Conservation (phyloP, 2,113 vertebrate species). For the Isichthys henryi region DNA sequence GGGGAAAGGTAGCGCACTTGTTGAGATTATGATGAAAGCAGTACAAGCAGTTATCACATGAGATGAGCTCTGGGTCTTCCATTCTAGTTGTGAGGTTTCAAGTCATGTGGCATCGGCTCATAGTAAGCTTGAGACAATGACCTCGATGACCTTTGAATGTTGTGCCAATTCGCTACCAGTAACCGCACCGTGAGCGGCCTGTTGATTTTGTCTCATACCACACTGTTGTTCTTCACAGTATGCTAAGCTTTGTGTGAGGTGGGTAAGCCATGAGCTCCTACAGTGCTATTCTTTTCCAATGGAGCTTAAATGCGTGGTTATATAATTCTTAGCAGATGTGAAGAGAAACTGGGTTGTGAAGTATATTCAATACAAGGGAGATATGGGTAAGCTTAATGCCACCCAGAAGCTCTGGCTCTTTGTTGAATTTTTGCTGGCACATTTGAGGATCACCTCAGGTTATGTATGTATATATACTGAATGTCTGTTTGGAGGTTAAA, state of each 20-base stretch:
- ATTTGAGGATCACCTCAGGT: not conserved
- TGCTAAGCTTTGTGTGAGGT: not conserved
- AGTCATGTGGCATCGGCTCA: not conserved
- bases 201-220: not conserved
- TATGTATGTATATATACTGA: not conserved
- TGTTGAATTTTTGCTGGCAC: not conserved
- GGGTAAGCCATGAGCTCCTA: not conserved
- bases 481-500: not conserved
- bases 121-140: not conserved
- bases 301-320: constrained; percentile 41
- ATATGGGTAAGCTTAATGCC: constrained; percentile 13
- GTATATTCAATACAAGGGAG: constrained; percentile 7
- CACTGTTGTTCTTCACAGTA: not conserved
- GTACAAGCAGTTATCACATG: not conserved
- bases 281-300: not conserved
- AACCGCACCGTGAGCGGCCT: not conserved
- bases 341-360: constrained; percentile 43
- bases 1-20: not conserved
- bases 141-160: not conserved
- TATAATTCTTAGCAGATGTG: constrained; percentile 51
- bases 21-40: not conserved
- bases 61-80: not conserved
- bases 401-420: not conserved
- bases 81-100: not conserved
- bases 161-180: not conserved